These are phyloP conservation scores for Pangasianodon gigas DNA, from an alignment of 2,113 vertebrate species.

Conservation along the genomic window DNA sequence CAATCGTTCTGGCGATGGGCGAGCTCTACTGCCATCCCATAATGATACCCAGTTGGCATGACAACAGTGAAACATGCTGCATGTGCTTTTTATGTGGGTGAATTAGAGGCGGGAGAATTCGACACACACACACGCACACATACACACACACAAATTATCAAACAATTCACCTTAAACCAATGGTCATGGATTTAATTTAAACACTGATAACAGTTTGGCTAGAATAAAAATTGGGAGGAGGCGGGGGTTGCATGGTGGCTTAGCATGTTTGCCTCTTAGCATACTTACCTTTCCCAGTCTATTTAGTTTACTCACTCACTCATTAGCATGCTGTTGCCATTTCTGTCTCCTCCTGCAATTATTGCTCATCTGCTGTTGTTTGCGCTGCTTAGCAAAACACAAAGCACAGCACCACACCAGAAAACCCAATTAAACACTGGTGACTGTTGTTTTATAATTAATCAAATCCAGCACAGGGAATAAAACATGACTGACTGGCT, in stretches of 20 bases:
- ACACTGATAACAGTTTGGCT: not conserved
- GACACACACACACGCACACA: constrained; percentile 2
- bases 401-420: constrained; percentile 9
- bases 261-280: too few species aligned
- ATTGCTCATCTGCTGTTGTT: constrained; percentile 36
- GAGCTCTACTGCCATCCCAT: constrained; percentile 32
- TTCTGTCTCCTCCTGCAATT: constrained; percentile 17
- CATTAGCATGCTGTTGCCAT: constrained; percentile 22
- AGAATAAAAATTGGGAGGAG: not conserved
- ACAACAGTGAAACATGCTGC: constrained; percentile 39
- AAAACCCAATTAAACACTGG: constrained; percentile 34
- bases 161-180: not conserved
- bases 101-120: constrained; percentile 16
- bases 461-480: constrained; percentile 39
- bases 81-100: constrained; percentile 36
- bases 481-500: constrained; percentile 20
- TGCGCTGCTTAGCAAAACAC: constrained; percentile 7
- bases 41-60: constrained; percentile 37
- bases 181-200: not conserved
- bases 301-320: not conserved
- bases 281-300: not conserved
- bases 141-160: not conserved
- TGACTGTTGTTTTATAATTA: constrained; percentile 32
- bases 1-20: constrained; percentile 37
- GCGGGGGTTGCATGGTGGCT: too few species aligned